These are phyloP conservation scores for Lithodes maja DNA, from an alignment of 2,888 invertebrate genomes.

Conservation along the genomic window DNA sequence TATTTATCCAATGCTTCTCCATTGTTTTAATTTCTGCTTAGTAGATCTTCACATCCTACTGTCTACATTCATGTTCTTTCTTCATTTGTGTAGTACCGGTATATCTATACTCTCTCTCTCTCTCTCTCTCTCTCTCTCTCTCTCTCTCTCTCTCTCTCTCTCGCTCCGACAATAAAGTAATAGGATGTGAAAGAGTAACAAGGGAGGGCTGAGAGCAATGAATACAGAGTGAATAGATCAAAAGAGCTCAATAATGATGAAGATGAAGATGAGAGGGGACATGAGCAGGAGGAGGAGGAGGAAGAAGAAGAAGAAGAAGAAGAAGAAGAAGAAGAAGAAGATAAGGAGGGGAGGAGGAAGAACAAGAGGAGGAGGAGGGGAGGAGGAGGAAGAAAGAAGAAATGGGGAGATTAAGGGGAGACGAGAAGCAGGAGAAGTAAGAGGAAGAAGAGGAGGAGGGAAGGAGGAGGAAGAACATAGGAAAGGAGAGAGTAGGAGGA, in stretches of 20 bases:
- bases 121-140: not conserved
- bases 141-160: not conserved
- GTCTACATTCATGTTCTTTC: not conserved
- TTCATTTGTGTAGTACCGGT: not conserved
- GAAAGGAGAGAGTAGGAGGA: not conserved
- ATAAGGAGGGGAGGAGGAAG: not conserved
- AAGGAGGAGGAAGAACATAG: not conserved
- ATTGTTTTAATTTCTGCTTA: no score
- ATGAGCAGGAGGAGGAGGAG: not conserved
- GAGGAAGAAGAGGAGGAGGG: not conserved
- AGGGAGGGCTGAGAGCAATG: not conserved
- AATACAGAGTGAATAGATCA: not conserved
- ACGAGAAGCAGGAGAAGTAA: not conserved
- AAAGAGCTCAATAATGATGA: not conserved
- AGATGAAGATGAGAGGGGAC: not conserved
- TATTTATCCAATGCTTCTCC: no score
- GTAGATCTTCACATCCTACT: not conserved
- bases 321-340: not conserved
- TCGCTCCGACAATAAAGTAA: not conserved
- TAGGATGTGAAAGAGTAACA: not conserved
- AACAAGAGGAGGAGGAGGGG: not conserved
- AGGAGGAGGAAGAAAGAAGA: not conserved
- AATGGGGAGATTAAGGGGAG: not conserved
- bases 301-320: not conserved
- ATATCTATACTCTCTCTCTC: not conserved